A percentile compares a stretch with the other conserved stretches of the same genome.
These are phyloP conservation scores for Paraescarpia echinospica DNA, from an alignment of 1,140 invertebrate genomes.

Conservation along the genomic window DNA sequence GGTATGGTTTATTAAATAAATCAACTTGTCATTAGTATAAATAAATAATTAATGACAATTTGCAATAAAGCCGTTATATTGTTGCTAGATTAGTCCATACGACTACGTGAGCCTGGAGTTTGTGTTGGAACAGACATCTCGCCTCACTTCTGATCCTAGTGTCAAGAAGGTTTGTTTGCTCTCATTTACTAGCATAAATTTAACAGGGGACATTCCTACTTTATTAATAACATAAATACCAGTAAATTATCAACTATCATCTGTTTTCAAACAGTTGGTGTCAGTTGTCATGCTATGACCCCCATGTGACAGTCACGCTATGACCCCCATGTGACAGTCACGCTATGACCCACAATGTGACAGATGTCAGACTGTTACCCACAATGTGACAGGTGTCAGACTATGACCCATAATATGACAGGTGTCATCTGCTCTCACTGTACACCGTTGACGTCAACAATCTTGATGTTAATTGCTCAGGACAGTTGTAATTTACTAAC, in stretches of 20 bases:
- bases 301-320: too few species aligned
- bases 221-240: neutral
- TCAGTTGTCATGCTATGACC: too few species aligned
- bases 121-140: neutral
- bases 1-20: too few species aligned
- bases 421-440: neutral
- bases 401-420: neutral
- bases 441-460: too few species aligned
- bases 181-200: neutral
- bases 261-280: too few species aligned
- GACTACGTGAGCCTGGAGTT: neutral
- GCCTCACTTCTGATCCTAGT: neutral
- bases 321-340: too few species aligned
- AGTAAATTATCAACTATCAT: neutral
- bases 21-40: too few species aligned
- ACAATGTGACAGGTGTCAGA: too few species aligned
- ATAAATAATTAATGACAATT: neutral
- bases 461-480: too few species aligned
- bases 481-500: too few species aligned
- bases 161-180: neutral
- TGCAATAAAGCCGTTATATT: neutral
- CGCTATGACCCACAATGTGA: too few species aligned
- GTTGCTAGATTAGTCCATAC: neutral
- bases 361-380: too few species aligned
- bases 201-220: neutral